These are phyloP conservation scores for Pseudochromis fuscus DNA, from an alignment of 2,797 vertebrate species.

Conservation along the genomic window DNA sequence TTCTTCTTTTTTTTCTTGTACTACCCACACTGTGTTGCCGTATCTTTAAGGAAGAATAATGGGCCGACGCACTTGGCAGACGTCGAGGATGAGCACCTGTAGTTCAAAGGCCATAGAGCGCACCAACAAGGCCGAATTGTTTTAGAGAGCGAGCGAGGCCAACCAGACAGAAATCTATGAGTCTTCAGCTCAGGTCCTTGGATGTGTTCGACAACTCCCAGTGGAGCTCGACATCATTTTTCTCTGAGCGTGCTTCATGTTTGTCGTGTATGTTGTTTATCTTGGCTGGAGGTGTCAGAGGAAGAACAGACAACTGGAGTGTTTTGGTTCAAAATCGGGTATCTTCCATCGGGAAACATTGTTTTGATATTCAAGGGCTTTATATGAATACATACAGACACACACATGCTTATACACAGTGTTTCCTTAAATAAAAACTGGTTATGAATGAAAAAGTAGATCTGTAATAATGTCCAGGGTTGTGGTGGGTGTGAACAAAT, in stretches of 20 bases:
- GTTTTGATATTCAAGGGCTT: too few relatives aligned
- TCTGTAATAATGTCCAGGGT: too few relatives aligned
- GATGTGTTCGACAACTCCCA: conserved; percentile 45
- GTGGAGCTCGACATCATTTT: conserved; percentile 34
- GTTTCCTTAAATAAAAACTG: too few relatives aligned
- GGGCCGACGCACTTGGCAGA: conserved; percentile 40
- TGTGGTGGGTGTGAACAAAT: too few relatives aligned
- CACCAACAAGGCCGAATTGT: conserved; percentile 46
- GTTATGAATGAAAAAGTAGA: too few relatives aligned
- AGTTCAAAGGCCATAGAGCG: conserved; percentile 56
- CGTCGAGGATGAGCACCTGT: conserved; percentile 65
- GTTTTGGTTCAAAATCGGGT: too few relatives aligned
- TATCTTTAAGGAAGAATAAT: conserved; percentile 77
- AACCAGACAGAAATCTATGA: conserved; percentile 54
- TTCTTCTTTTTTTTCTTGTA: conserved; percentile 27
- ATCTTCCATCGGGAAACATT: too few relatives aligned
- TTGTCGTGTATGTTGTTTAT: conserved; percentile 23
- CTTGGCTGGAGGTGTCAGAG: not conserved
- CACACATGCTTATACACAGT: too few relatives aligned
- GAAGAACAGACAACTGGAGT: not conserved
- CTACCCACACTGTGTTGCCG: conserved; percentile 39
- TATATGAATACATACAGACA: too few relatives aligned
- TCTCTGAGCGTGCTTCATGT: conserved; percentile 7
- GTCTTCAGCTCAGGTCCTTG: conserved; percentile 29
- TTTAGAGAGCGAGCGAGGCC: conserved; percentile 45